These are phyloP conservation scores for Diaphora mendica DNA, from an alignment of 2,888 invertebrate genomes.

Conservation along the genomic window DNA sequence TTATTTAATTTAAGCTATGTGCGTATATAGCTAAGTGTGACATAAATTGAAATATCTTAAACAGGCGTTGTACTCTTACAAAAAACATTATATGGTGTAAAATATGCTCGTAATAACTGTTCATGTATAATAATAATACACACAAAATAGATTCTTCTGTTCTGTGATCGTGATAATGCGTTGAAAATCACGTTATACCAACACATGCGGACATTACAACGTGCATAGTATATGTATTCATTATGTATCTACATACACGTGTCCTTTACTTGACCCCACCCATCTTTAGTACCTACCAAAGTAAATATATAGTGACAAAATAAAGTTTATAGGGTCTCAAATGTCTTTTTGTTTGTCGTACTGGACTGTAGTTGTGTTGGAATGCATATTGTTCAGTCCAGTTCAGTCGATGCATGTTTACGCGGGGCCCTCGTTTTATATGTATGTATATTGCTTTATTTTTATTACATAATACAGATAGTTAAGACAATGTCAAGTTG, in stretches of 20 bases:
- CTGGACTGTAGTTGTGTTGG: background rate
- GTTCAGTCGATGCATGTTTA: background rate
- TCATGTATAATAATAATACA: background rate
- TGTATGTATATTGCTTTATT: background rate
- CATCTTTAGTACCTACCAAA: background rate
- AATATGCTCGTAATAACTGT: background rate
- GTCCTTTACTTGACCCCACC: background rate
- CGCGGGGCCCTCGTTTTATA: background rate
- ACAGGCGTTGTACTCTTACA: background rate
- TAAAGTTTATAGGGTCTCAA: background rate
- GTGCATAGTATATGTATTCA: background rate
- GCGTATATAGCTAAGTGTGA: background rate
- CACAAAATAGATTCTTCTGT: background rate
- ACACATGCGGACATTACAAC: background rate
- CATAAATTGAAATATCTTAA: background rate
- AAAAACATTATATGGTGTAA: background rate
- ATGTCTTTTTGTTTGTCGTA: background rate
- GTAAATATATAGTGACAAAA: background rate
- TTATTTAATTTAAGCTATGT: background rate
- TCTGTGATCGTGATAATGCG: background rate
- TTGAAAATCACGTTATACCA: background rate
- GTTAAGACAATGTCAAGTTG: background rate
- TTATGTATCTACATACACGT: background rate
- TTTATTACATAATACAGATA: background rate
- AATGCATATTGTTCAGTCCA: no score